Percentiles rank a stretch among this genome's conserved stretches.
phyloP scores from a whole-genome alignment of 1,140 invertebrate species.

The Camponotus vicinus region DNA sequence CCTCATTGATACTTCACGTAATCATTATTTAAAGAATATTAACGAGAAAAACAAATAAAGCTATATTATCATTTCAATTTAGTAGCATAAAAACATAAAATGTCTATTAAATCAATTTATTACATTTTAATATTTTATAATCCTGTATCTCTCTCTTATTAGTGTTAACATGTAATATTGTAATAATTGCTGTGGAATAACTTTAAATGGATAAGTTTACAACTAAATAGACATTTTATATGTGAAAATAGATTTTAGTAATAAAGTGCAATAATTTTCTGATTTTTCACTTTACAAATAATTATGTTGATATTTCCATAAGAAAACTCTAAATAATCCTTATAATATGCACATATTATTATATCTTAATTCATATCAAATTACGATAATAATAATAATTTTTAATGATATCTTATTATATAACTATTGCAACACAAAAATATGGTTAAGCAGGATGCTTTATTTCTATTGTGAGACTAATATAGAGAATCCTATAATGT shows the following conservation, averaged over 20 bases:
- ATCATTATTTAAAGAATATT: conserved; percentile 29
- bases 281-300: conserved; percentile 1
- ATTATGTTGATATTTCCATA: conserved; percentile 36
- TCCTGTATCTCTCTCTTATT: neutral
- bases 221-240: conserved; percentile 11
- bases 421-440: conserved; percentile 16
- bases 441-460: conserved; percentile 27
- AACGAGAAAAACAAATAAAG: conserved; percentile 5
- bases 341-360: conserved; percentile 36
- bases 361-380: neutral
- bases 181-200: neutral
- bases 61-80: conserved; percentile 51
- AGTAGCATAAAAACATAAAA: neutral
- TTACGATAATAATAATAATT: conserved; percentile 25
- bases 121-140: conserved; percentile 37
- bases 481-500: conserved; percentile 25
- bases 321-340: neutral
- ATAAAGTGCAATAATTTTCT: neutral
- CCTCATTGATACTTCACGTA: conserved; percentile 1
- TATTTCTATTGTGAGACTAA: conserved; percentile 36
- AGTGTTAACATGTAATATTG: neutral
- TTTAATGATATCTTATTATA: conserved; percentile 7
- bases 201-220: conserved; percentile 5
- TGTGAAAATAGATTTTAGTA: conserved; percentile 7
- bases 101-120: conserved; percentile 13